Percentiles rank a stretch among this genome's conserved stretches.
Evolutionary conservation across 2,888 invertebrate species (phyloP).

Genomic region (Alentia gelatinosa): DNA sequence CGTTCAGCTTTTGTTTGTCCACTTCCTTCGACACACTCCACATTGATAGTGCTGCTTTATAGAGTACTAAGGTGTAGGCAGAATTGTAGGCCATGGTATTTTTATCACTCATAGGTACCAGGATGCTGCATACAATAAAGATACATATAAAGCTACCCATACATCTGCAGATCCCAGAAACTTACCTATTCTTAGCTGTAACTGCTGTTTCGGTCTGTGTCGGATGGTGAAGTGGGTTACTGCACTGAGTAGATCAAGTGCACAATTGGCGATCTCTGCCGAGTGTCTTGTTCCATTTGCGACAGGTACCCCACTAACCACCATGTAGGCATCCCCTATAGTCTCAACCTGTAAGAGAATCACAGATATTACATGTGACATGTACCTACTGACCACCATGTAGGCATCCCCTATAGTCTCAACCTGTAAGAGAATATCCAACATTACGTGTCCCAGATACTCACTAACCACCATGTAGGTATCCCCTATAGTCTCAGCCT

Average conservation of each 20-base stretch:
- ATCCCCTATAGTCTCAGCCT: too few relatives aligned
- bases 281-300: conserved; percentile 75
- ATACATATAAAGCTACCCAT: not conserved
- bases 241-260: conserved; percentile 75
- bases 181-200: conserved; percentile 74
- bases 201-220: conserved; percentile 73
- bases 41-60: too few relatives aligned
- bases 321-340: conserved; percentile 79
- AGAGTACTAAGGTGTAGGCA: too few relatives aligned
- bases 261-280: conserved; percentile 78
- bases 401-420: too few relatives aligned
- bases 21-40: too few relatives aligned
- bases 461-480: too few relatives aligned
- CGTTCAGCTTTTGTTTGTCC: too few relatives aligned
- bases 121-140: not conserved
- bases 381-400: not conserved
- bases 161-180: too few relatives aligned
- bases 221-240: conserved; percentile 81
- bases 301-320: conserved; percentile 76
- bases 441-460: too few relatives aligned
- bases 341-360: conserved; percentile 74
- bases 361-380: not conserved
- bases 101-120: not conserved
- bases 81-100: not conserved
- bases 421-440: too few relatives aligned